Evolutionary conservation across 1,140 invertebrate genomes (phyloP).

Genomic region (Apis dorsata): DNA sequence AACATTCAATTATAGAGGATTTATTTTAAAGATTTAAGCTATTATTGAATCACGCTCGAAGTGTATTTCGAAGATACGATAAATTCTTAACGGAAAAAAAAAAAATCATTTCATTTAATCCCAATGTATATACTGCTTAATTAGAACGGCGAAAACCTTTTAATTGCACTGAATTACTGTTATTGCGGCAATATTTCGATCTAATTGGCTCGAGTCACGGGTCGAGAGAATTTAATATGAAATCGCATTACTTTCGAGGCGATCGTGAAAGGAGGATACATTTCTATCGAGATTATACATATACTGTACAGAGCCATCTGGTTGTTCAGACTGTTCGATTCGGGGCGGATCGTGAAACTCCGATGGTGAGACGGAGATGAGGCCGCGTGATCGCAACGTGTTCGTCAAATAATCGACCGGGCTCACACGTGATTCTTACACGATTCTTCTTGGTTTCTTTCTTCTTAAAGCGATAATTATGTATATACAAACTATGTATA

Average conservation of each 20-base stretch:
- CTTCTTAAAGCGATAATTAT: slow-evolving; percentile 14
- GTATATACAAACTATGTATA: background rate
- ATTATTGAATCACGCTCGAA: too few species aligned
- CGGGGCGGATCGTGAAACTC: background rate
- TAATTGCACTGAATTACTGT: background rate
- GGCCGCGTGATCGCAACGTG: slow-evolving; percentile 31
- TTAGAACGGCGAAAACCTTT: background rate
- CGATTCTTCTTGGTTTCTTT: slow-evolving; percentile 1
- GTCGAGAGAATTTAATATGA: slow-evolving; percentile 14
- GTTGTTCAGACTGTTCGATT: background rate
- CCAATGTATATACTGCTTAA: background rate
- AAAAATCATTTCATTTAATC: too few species aligned
- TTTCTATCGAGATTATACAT: background rate
- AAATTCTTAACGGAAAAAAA: too few species aligned
- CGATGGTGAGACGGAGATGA: background rate
- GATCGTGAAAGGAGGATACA: slow-evolving; percentile 19
- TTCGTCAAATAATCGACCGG: slow-evolving; percentile 15
- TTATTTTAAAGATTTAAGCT: too few species aligned
- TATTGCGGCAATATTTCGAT: slow-evolving; percentile 11
- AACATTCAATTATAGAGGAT: too few species aligned
- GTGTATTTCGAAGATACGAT: too few species aligned
- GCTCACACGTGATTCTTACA: slow-evolving; percentile 8
- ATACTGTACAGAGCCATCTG: background rate
- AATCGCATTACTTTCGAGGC: background rate
- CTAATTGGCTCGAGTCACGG: slow-evolving; percentile 13